Evolutionary conservation across 1,140 invertebrate genomes (phyloP).

Genomic region (Aphelenchoides besseyi): DNA sequence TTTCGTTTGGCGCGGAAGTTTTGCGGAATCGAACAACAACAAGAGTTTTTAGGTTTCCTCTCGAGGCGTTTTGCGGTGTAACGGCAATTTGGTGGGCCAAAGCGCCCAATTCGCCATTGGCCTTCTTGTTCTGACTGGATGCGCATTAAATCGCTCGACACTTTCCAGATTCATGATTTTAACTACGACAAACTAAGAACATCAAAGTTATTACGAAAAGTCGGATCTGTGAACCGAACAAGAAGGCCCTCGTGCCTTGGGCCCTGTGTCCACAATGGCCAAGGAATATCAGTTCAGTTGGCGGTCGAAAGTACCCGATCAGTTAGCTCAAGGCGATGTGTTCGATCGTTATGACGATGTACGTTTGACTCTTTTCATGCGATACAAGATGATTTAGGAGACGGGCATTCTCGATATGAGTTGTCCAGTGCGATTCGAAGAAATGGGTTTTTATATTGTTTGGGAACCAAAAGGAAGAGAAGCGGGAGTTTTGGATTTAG

Average conservation of each 20-base stretch:
- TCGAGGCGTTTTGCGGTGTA: too few species aligned
- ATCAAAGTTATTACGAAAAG: too few species aligned
- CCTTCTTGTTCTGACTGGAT: too few species aligned
- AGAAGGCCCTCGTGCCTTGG: not conserved
- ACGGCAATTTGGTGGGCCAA: too few species aligned
- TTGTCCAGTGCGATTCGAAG: conserved; percentile 89
- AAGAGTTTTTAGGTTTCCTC: too few species aligned
- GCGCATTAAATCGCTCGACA: too few species aligned
- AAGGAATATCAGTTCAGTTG: conserved; percentile 98
- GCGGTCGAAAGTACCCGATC: conserved; percentile 85
- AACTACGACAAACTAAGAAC: too few species aligned
- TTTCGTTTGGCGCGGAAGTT: too few species aligned
- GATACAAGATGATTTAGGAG: conserved; percentile 69
- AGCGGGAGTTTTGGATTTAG: conserved; percentile 56
- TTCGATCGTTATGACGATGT: conserved; percentile 95
- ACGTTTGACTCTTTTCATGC: conserved; percentile 37
- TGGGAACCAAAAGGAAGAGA: conserved; percentile 95
- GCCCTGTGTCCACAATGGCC: conserved; percentile 71
- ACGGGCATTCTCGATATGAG: conserved; percentile 80
- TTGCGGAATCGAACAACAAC: too few species aligned
- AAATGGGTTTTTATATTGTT: conserved; percentile 97
- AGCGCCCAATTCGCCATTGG: too few species aligned
- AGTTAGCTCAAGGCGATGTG: conserved; percentile 75
- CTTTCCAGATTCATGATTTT: too few species aligned
- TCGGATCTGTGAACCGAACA: too few species aligned